These are phyloP conservation scores for Acanthoscelides obtectus DNA, from an alignment of 2,888 invertebrate genomes.

Conservation along the genomic window DNA sequence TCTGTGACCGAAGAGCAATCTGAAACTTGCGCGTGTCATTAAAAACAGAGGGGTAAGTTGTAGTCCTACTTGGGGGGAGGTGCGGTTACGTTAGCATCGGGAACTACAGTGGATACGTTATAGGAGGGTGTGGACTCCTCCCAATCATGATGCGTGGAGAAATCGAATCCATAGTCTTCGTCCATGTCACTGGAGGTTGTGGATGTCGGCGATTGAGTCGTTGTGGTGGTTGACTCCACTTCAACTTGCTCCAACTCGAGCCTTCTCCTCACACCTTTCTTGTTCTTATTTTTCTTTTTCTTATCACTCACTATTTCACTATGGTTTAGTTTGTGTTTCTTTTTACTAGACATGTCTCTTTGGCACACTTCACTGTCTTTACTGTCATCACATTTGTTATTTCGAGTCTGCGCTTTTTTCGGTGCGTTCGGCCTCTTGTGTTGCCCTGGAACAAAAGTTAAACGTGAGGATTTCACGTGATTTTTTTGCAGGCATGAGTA, in stretches of 20 bases:
- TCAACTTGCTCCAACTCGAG: conserved; percentile 32
- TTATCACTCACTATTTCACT: conserved; percentile 27
- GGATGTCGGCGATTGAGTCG: conserved; percentile 49
- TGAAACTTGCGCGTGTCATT: background rate
- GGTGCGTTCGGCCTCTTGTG: conserved; percentile 35
- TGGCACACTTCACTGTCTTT: conserved; percentile 45
- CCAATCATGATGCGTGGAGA: conserved; percentile 45
- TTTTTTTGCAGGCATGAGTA: no score
- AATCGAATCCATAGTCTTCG: conserved; percentile 45
- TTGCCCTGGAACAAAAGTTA: background rate
- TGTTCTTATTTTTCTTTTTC: conserved; percentile 50
- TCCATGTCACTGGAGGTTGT: conserved; percentile 51
- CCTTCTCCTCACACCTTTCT: conserved; percentile 48
- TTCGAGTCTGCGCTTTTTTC: conserved; percentile 46
- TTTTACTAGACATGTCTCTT: conserved; percentile 26
- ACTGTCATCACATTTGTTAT: conserved; percentile 33
- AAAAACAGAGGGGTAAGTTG: background rate
- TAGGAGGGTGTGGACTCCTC: conserved; percentile 42
- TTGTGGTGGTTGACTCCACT: conserved; percentile 46
- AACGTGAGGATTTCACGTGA: conserved; percentile 7
- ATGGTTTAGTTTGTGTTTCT: background rate
- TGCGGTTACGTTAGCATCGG: conserved; percentile 25
- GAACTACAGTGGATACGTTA: conserved; percentile 32
- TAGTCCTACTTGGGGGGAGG: conserved; percentile 16
- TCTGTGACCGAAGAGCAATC: background rate